Conservation (phyloP, 2,113 vertebrate species). For the Phycodurus eques region DNA sequence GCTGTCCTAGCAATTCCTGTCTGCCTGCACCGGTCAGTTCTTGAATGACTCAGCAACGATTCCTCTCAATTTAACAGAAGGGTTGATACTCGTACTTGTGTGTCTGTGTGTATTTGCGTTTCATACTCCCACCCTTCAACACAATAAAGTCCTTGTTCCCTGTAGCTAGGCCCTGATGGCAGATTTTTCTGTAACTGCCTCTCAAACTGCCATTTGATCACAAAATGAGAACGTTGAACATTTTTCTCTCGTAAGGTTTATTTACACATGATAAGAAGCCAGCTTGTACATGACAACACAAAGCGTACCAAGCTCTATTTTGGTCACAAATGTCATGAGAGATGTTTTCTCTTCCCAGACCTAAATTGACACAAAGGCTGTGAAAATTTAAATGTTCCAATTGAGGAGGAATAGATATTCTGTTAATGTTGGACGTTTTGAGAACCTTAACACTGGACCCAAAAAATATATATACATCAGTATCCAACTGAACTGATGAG, state of each 20-base stretch:
- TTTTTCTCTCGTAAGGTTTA: neutral
- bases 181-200: slow-evolving; percentile 25
- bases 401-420: too few relatives aligned
- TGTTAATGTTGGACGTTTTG: too few relatives aligned
- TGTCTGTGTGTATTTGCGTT: slow-evolving; percentile 27
- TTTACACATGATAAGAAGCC: neutral
- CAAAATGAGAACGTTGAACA: neutral
- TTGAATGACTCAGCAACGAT: slow-evolving; percentile 54
- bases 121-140: slow-evolving; percentile 33
- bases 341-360: neutral
- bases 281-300: neutral
- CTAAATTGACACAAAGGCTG: too few relatives aligned
- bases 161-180: slow-evolving; percentile 41
- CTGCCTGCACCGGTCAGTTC: slow-evolving; percentile 35
- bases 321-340: neutral
- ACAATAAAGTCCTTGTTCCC: slow-evolving; percentile 51
- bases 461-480: too few relatives aligned
- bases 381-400: too few relatives aligned
- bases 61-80: slow-evolving; percentile 26
- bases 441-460: too few relatives aligned
- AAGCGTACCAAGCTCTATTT: neutral
- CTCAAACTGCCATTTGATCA: slow-evolving; percentile 4
- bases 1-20: slow-evolving; percentile 27
- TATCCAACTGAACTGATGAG: too few relatives aligned
- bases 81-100: slow-evolving; percentile 13